Percentiles rank a stretch among this genome's conserved stretches.
phyloP scores from a whole-genome alignment of 2,113 vertebrate species.

The Corynorhinus townsendii region DNA sequence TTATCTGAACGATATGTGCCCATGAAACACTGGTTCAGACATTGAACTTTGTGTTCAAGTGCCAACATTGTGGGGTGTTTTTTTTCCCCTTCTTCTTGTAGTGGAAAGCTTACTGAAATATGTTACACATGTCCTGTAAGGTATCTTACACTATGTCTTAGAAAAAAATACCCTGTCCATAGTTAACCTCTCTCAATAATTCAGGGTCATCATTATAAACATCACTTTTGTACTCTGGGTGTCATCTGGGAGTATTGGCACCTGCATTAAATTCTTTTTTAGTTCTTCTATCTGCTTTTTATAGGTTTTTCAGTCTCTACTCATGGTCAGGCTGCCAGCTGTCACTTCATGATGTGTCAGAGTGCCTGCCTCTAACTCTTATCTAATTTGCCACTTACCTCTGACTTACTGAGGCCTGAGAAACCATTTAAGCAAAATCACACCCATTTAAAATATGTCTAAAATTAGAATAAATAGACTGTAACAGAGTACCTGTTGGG shows the following conservation, averaged over 20 bases:
- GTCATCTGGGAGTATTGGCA: not conserved
- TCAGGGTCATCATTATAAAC: not conserved
- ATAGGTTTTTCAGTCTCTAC: not conserved
- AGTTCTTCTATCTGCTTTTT: not conserved
- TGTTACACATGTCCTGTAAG: not conserved
- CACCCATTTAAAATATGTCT: not conserved
- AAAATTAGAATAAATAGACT: slow-evolving; percentile 40
- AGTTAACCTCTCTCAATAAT: not conserved
- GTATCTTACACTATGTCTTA: not conserved
- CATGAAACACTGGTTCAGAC: not conserved
- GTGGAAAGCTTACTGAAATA: not conserved
- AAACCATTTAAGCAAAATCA: slow-evolving; percentile 34
- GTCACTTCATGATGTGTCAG: slow-evolving; percentile 28
- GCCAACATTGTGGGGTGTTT: not conserved
- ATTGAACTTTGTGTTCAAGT: not conserved
- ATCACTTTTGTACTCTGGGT: not conserved
- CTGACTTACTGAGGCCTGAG: slow-evolving; percentile 22
- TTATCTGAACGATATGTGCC: not conserved
- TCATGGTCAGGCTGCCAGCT: not conserved
- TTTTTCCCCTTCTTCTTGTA: not conserved
- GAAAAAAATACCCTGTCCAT: not conserved
- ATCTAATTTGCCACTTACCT: slow-evolving; percentile 14
- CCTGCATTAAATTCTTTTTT: not conserved
- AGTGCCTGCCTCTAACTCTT: not conserved
- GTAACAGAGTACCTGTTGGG: not conserved